Conservation (phyloP, 2,888 invertebrate species). For the Aproaerema taeniolella region DNA sequence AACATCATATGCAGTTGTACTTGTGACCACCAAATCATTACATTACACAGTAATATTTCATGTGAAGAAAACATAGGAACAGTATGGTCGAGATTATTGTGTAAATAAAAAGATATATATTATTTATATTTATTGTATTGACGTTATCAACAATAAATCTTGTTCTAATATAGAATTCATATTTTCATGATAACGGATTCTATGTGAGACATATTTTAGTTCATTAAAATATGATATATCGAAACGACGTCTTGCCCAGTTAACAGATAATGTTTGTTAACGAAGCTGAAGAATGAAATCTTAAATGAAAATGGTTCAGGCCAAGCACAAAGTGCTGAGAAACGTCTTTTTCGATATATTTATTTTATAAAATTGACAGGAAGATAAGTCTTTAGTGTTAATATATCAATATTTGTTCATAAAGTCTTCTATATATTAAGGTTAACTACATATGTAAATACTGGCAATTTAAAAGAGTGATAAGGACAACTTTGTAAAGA, state of each 20-base stretch:
- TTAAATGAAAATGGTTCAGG: too few relatives aligned
- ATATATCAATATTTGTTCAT: too few relatives aligned
- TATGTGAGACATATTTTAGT: too few relatives aligned
- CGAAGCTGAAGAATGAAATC: too few relatives aligned
- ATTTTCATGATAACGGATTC: too few relatives aligned
- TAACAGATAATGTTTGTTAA: not conserved
- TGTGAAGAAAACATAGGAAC: conserved; percentile 2
- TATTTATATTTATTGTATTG: not conserved
- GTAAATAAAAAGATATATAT: conserved; percentile 6
- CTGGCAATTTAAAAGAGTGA: conserved; percentile 37
- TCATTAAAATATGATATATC: not conserved
- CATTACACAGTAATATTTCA: not conserved
- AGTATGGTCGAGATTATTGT: conserved; percentile 6
- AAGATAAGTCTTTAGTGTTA: too few relatives aligned
- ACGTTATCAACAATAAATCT: too few relatives aligned
- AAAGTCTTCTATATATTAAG: conserved; percentile 42
- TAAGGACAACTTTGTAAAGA: conserved; percentile 64
- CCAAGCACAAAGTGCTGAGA: too few relatives aligned
- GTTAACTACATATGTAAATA: conserved; percentile 66
- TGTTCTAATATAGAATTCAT: too few relatives aligned
- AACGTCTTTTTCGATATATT: too few relatives aligned
- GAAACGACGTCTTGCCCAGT: not conserved
- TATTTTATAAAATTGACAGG: too few relatives aligned
- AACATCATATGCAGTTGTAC: too few relatives aligned
- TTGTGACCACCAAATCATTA: conserved; percentile 6